phyloP scores from a whole-genome alignment of 2,797 vertebrate genomes.

The Crenichthys baileyi region DNA sequence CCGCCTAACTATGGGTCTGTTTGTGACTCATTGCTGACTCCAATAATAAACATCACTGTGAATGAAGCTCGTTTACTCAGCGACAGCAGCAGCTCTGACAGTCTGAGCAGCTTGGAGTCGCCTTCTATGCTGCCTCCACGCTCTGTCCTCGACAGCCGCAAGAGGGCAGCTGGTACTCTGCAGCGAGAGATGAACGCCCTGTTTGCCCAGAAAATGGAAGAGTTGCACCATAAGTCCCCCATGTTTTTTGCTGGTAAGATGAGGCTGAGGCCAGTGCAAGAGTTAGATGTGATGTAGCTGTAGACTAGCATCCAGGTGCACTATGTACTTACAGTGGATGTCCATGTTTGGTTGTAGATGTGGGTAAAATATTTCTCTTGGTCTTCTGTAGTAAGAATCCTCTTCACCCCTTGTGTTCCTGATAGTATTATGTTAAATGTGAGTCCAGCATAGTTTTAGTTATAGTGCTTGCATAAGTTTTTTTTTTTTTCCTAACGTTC shows the following conservation, averaged over 20 bases:
- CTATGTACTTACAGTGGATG: not conserved
- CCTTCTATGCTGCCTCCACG: slow-evolving; percentile 67
- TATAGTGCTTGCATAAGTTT: not conserved
- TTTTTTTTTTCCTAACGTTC: not conserved
- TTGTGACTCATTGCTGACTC: slow-evolving; percentile 56
- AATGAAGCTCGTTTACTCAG: slow-evolving; percentile 80
- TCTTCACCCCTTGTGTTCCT: slow-evolving; percentile 2
- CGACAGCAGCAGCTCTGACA: slow-evolving; percentile 87
- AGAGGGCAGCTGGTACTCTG: slow-evolving; percentile 89
- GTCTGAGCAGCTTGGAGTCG: slow-evolving; percentile 83
- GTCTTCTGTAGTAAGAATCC: not conserved
- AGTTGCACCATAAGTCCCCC: slow-evolving; percentile 93
- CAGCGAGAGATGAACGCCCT: slow-evolving; percentile 97
- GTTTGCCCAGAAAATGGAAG: slow-evolving; percentile 95
- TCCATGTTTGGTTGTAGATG: not conserved
- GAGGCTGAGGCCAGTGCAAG: slow-evolving; percentile 29
- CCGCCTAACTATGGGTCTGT: slow-evolving; percentile 78
- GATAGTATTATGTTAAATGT: not conserved
- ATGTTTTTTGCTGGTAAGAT: slow-evolving; percentile 95
- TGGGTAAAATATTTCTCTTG: not conserved
- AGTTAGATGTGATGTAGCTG: not conserved
- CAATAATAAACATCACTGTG: slow-evolving; percentile 12
- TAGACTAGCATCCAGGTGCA: not conserved
- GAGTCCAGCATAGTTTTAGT: not conserved
- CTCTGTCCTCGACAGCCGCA: slow-evolving; percentile 80